Evolutionary conservation across 35 echinoderm and acorn worm species (phyloP).

Genomic region (Apostichopus californicus): DNA sequence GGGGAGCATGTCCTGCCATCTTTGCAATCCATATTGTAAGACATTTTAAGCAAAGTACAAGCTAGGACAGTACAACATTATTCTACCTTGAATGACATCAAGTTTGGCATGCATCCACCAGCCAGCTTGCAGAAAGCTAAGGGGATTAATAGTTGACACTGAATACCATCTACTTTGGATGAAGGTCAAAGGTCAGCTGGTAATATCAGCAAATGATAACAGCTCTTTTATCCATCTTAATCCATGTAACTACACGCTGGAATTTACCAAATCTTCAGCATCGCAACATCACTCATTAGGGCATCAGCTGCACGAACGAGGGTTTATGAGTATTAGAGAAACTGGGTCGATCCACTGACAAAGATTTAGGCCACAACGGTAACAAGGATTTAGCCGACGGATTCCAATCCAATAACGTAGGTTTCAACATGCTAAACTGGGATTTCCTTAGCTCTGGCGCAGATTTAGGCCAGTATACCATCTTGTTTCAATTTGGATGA

Average conservation of each 20-base stretch:
- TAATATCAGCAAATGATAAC: slow-evolving; percentile 10
- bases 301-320: neutral
- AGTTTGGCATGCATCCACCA: too few relatives aligned
- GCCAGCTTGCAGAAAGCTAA: neutral
- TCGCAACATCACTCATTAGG: slow-evolving; percentile 23
- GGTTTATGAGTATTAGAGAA: slow-evolving; percentile 31
- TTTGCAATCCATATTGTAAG: too few relatives aligned
- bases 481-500: neutral
- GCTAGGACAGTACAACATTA: too few relatives aligned
- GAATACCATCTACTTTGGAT: neutral
- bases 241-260: slow-evolving; percentile 4
- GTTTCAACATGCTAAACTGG: slow-evolving; percentile 9
- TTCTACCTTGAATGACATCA: too few relatives aligned
- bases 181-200: neutral
- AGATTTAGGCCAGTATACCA: slow-evolving; percentile 1
- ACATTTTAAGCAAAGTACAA: too few relatives aligned
- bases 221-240: slow-evolving; percentile 31
- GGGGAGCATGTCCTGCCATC: too few relatives aligned
- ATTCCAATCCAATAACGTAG: neutral
- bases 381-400: neutral
- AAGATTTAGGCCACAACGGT: slow-evolving; percentile 33
- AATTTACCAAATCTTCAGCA: slow-evolving; percentile 13
- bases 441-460: slow-evolving; percentile 28
- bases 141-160: neutral
- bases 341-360: slow-evolving; percentile 29